Conservation (phyloP, 2,888 invertebrate genomes). For the Blastobasis adustella region DNA sequence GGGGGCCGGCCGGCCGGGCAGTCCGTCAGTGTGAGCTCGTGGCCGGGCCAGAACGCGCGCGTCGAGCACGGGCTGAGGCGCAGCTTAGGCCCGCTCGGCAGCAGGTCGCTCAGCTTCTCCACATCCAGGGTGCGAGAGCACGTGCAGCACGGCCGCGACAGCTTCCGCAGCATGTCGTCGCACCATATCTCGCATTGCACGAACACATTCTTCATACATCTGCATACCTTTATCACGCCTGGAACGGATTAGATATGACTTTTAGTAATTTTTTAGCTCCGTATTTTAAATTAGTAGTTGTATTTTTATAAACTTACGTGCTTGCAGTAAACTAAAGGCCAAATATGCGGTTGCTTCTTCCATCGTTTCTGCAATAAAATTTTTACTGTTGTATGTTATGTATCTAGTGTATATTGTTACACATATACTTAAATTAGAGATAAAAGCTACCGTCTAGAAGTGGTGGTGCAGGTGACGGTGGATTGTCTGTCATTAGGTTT, state of each 20-base stretch:
- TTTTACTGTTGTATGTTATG: too few relatives aligned
- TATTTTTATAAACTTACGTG: slow-evolving; percentile 34
- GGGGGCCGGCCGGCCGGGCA: slow-evolving; percentile 28
- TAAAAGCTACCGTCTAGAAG: too few relatives aligned
- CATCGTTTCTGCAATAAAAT: slow-evolving; percentile 46
- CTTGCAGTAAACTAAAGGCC: slow-evolving; percentile 45
- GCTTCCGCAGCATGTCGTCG: slow-evolving; percentile 52
- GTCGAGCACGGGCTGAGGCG: slow-evolving; percentile 23
- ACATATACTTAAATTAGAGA: too few relatives aligned
- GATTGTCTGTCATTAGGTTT: slow-evolving; percentile 29
- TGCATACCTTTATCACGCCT: slow-evolving; percentile 55
- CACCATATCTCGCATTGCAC: slow-evolving; percentile 64
- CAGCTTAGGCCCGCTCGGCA: slow-evolving; percentile 21
- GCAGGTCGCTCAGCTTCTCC: slow-evolving; percentile 36
- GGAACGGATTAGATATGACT: slow-evolving; percentile 2
- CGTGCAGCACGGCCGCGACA: slow-evolving; percentile 47
- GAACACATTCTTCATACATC: slow-evolving; percentile 60
- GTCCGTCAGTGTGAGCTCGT: slow-evolving; percentile 34
- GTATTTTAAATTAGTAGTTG: too few relatives aligned
- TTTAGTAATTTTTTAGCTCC: too few relatives aligned
- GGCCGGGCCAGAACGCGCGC: slow-evolving; percentile 29
- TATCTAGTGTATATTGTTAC: too few relatives aligned
- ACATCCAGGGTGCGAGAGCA: slow-evolving; percentile 48
- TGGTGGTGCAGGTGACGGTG: neutral
- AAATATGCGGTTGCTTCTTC: slow-evolving; percentile 49